Evolutionary conservation across 2,888 invertebrate species (phyloP).

Genomic region (Drosophila macrospina): DNA sequence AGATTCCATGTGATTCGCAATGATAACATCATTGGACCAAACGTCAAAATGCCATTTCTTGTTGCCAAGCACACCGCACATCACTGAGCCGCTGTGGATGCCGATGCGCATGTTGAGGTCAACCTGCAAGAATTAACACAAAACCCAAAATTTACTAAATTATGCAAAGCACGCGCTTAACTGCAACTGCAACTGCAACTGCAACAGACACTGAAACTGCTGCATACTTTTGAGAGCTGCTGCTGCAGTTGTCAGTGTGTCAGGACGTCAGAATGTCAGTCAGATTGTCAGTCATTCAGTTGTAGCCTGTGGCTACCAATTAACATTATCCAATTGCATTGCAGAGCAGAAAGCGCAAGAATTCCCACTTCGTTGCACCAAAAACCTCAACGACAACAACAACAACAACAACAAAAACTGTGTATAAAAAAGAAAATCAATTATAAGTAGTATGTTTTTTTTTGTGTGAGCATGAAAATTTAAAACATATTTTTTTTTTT

Average conservation of each 20-base stretch:
- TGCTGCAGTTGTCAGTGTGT: conserved; percentile 28
- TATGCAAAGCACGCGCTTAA: conserved; percentile 50
- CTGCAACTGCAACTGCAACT: conserved; percentile 14
- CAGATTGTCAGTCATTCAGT: conserved; percentile 9
- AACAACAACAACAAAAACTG: too few species aligned
- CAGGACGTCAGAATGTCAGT: conserved; percentile 25
- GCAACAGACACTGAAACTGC: conserved; percentile 16
- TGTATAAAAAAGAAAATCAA: conserved; percentile 53
- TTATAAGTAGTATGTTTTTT: conserved; percentile 26
- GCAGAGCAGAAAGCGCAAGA: conserved; percentile 25
- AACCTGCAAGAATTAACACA: conserved; percentile 87
- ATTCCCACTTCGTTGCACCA: conserved; percentile 28
- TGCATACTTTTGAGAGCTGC: conserved; percentile 26
- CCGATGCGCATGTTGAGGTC: conserved; percentile 99
- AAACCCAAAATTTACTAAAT: conserved; percentile 33
- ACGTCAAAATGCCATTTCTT: conserved; percentile 97
- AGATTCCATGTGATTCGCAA: conserved; percentile 98
- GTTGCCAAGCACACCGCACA: conserved; percentile 97
- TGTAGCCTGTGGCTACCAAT: conserved; percentile 26
- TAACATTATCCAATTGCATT: conserved; percentile 49
- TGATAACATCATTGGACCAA: conserved; percentile 97
- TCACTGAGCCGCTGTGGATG: conserved; percentile 97
- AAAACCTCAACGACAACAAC: conserved; percentile 20
- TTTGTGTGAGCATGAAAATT: conserved; percentile 40
- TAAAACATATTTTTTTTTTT: conserved; percentile 29